A percentile compares a stretch with the other conserved stretches of the same genome.
phyloP scores from a whole-genome alignment of 2,113 vertebrate genomes.

The Microcebus tavaratra region DNA sequence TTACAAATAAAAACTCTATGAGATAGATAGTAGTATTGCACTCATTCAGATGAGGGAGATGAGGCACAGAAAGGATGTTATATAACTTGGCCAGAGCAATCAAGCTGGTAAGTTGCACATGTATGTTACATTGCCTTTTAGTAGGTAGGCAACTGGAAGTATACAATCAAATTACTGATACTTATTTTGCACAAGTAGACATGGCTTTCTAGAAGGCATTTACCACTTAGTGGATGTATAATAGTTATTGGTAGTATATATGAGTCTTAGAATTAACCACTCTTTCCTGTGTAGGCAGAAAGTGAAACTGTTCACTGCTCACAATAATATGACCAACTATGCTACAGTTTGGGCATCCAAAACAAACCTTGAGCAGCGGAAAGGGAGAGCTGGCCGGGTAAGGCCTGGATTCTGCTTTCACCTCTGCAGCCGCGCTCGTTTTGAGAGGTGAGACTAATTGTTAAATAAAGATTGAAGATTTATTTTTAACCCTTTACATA shows the following conservation, averaged over 20 bases:
- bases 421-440: constrained; percentile 94
- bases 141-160: neutral
- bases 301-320: constrained; percentile 97
- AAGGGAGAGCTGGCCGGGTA: constrained; percentile 94
- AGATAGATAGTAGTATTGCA: neutral
- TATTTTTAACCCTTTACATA: neutral
- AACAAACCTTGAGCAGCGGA: constrained; percentile 97
- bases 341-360: constrained; percentile 98
- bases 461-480: neutral
- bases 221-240: neutral
- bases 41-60: neutral
- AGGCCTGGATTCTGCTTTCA: constrained; percentile 95
- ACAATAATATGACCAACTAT: constrained; percentile 99
- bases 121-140: neutral
- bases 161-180: neutral
- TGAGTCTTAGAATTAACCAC: neutral
- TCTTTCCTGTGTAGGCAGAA: constrained; percentile 89
- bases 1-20: neutral
- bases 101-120: neutral
- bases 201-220: neutral
- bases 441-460: constrained; percentile 86
- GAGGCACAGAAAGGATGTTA: neutral
- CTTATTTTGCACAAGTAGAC: neutral
- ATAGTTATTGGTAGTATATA: neutral
- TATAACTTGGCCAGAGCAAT: neutral